Evolutionary conservation across 2,797 vertebrate genomes (phyloP).

Genomic region (Natrix natrix): DNA sequence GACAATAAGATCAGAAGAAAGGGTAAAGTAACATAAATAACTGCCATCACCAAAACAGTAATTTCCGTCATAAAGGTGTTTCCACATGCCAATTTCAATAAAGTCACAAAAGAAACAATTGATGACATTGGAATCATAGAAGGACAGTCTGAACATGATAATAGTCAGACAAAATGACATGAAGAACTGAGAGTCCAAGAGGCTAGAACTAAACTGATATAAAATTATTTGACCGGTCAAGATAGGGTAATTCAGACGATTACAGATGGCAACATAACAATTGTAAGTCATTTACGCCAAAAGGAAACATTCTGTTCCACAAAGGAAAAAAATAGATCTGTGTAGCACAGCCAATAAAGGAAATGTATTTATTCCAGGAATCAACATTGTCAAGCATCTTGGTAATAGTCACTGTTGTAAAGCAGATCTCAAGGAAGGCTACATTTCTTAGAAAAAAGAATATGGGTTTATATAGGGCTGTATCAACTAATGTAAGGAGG

Average conservation of each 20-base stretch:
- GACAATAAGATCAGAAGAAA: constrained; percentile 38
- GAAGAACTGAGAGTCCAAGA: neutral
- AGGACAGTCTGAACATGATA: constrained; percentile 29
- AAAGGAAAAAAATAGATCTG: constrained; percentile 32
- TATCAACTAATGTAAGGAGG: neutral
- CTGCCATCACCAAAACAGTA: constrained; percentile 31
- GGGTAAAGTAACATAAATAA: neutral
- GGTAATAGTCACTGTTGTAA: constrained; percentile 34
- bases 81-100: constrained; percentile 36
- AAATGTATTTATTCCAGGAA: constrained; percentile 37
- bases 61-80: constrained; percentile 37
- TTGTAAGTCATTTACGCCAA: constrained; percentile 19
- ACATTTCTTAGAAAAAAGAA: constrained; percentile 62
- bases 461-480: constrained; percentile 42
- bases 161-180: constrained; percentile 13
- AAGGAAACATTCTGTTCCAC: constrained; percentile 27
- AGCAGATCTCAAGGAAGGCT: constrained; percentile 49
- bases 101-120: neutral
- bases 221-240: neutral
- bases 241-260: neutral
- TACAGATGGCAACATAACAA: constrained; percentile 18
- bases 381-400: constrained; percentile 51
- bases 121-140: constrained; percentile 40
- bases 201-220: neutral
- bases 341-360: constrained; percentile 15